Evolutionary conservation across 92 coral and sea anemone genomes (phyloP).

Genomic region (Metridium senile): DNA sequence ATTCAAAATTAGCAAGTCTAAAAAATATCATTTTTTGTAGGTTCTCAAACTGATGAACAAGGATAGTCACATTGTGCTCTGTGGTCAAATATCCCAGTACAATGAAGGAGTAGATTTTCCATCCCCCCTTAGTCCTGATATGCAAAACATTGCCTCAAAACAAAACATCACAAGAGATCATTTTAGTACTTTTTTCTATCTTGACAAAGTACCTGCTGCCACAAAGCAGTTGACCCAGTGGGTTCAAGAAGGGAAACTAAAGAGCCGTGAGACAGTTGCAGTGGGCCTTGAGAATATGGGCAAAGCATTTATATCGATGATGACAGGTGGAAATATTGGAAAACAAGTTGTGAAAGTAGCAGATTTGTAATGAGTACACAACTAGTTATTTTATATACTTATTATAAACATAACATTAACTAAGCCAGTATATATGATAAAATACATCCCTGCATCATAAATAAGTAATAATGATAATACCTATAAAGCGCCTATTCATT

Average conservation of each 20-base stretch:
- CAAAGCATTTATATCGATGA: slow-evolving; percentile 83
- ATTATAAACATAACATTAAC: too few relatives aligned
- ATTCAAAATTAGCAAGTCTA: too few relatives aligned
- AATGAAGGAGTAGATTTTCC: slow-evolving; percentile 79
- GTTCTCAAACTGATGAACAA: slow-evolving; percentile 81
- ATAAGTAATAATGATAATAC: too few relatives aligned
- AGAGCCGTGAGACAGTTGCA: slow-evolving; percentile 77
- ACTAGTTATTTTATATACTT: too few relatives aligned
- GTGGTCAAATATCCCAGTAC: slow-evolving; percentile 91
- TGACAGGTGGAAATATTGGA: slow-evolving; percentile 88
- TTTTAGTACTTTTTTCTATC: slow-evolving; percentile 51
- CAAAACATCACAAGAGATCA: slow-evolving; percentile 73
- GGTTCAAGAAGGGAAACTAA: slow-evolving; percentile 80
- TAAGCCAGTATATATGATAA: too few relatives aligned
- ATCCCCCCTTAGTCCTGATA: slow-evolving; percentile 66
- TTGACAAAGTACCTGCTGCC: slow-evolving; percentile 59
- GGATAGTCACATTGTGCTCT: slow-evolving; percentile 74
- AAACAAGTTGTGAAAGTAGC: slow-evolving; percentile 80
- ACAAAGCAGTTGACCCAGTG: slow-evolving; percentile 66
- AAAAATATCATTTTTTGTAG: slow-evolving; percentile 44
- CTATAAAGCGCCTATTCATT: too few relatives aligned
- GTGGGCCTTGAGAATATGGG: slow-evolving; percentile 80
- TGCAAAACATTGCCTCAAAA: slow-evolving; percentile 45
- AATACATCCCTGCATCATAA: too few relatives aligned
- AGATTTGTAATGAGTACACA: slow-evolving; percentile 6